Percentiles rank a stretch among this genome's conserved stretches.
Evolutionary conservation across 2,888 invertebrate genomes (phyloP).

Genomic region (Oxystoma pomonae): DNA sequence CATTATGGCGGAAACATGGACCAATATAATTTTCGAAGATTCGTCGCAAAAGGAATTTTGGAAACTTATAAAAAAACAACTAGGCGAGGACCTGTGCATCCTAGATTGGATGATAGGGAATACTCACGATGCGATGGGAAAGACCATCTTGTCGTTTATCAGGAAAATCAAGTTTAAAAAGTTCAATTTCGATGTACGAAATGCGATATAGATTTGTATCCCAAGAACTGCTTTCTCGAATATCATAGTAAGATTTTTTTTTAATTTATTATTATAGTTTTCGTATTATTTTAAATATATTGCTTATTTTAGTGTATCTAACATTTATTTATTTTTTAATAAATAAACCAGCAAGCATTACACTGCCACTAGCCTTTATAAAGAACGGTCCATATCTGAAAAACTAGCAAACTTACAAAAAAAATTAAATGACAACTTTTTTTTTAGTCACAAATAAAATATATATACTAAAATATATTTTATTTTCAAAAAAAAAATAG

Average conservation of each 20-base stretch:
- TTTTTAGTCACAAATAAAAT: neutral
- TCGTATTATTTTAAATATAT: neutral
- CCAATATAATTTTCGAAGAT: conserved; percentile 27
- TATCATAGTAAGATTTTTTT: no score
- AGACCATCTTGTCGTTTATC: conserved; percentile 3
- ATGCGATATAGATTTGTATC: no score
- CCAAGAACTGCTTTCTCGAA: no score
- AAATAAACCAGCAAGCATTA: neutral
- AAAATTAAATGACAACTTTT: neutral
- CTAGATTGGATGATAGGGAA: neutral
- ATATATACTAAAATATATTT: neutral
- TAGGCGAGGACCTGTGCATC: conserved; percentile 5
- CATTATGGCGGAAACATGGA: conserved; percentile 25
- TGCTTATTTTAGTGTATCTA: neutral
- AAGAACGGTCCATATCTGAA: neutral
- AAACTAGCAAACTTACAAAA: neutral
- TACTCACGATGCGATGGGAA: conserved; percentile 3
- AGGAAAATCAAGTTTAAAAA: neutral
- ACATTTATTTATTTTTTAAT: neutral
- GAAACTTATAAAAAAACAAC: conserved; percentile 17
- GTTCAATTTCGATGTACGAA: neutral
- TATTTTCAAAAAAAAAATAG: neutral
- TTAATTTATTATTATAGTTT: neutral
- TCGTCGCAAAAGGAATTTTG: conserved; percentile 21
- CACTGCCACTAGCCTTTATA: neutral